Conservation (phyloP, 2,113 vertebrate species). For the Scytalopus superciliaris region DNA sequence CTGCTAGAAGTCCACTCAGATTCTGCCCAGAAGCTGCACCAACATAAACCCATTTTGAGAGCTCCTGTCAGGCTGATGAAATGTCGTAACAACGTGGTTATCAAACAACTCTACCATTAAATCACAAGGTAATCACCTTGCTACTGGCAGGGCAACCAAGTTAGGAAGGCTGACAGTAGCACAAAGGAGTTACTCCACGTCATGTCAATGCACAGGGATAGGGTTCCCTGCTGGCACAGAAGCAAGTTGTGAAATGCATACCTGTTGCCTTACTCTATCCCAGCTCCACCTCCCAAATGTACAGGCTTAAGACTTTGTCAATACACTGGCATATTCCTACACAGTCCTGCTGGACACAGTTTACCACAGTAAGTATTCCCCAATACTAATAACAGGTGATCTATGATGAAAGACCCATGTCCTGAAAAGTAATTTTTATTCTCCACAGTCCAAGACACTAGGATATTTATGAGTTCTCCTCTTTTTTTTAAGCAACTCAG, state of each 20-base stretch:
- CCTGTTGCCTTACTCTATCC: not conserved
- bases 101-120: not conserved
- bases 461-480: not conserved
- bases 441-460: not conserved
- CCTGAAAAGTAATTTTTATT: not conserved
- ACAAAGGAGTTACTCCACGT: not conserved
- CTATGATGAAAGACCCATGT: rapidly evolving
- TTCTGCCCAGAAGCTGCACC: not conserved
- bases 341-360: not conserved
- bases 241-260: not conserved
- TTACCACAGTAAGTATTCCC: not conserved
- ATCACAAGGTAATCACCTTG: not conserved
- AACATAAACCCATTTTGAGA: not conserved
- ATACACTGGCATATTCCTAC: not conserved
- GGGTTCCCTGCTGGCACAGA: not conserved
- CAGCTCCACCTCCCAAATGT: not conserved
- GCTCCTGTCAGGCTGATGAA: not conserved
- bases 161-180: not conserved
- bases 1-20: not conserved
- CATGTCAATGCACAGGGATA: not conserved
- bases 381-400: not conserved
- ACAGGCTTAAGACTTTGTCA: not conserved
- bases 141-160: not conserved
- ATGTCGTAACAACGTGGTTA: not conserved
- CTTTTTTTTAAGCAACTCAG: not conserved